Evolutionary conservation across 2,888 invertebrate species (phyloP).

Genomic region (Chrysotoxum bicinctum): DNA sequence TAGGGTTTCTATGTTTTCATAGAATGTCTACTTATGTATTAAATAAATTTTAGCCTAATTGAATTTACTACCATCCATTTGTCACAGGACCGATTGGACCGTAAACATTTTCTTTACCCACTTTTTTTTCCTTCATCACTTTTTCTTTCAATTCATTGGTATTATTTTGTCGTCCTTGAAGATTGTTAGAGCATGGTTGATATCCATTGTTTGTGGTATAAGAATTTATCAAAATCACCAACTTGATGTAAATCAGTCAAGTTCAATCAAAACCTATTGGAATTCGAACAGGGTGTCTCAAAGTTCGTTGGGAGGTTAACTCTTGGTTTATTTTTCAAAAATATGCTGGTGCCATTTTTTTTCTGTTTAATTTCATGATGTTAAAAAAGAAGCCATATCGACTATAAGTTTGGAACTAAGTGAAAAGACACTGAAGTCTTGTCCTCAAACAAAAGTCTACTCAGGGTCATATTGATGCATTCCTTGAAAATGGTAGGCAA

Average conservation of each 20-base stretch:
- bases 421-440: no score
- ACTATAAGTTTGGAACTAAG: no score
- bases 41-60: slow-evolving; percentile 4
- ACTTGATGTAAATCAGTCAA: slow-evolving; percentile 26
- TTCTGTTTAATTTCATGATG: no score
- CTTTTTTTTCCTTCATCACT: not conserved
- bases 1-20: not conserved
- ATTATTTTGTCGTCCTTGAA: not conserved
- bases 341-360: not conserved
- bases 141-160: not conserved
- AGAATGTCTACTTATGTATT: not conserved
- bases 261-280: not conserved
- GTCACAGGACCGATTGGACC: not conserved
- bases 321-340: not conserved
- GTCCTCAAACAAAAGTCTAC: no score
- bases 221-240: slow-evolving; percentile 13
- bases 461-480: no score
- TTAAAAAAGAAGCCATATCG: no score
- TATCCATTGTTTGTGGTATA: slow-evolving; percentile 13
- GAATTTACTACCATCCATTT: slow-evolving; percentile 23
- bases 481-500: no score
- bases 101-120: not conserved
- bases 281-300: not conserved
- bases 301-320: not conserved
- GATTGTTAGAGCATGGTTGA: slow-evolving; percentile 6